Evolutionary conservation across 2,113 vertebrate species (phyloP), one percentile per base, ranked within the genome.

Genomic region (Barbus barbus): DNA sequence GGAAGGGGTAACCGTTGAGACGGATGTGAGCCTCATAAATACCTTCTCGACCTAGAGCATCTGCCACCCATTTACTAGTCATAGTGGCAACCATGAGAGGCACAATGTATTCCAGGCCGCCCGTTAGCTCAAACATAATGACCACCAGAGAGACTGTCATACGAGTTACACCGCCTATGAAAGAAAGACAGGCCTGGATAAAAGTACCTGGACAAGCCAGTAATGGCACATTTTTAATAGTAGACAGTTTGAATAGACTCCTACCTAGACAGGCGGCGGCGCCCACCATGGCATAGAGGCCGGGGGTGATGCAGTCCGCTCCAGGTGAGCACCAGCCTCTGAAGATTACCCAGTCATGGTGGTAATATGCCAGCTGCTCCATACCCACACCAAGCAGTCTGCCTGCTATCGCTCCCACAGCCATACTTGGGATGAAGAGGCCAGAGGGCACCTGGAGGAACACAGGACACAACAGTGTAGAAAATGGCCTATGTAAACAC

Each of bases 31-130:
- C 96, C 3, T 96, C 96, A 2, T 97, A 97, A 69, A 97, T 97
- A 8, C 96, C 96, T 26, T 96, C 96, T 6, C 96, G 90, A 16
- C 96, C 95, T 1, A 96, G 91, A 53, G 96, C 96, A 0, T 97
- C 96, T 0, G 95, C 96, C 83, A 97, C 96, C 96, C 96, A 97
- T 87, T 97, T 97, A 94, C 96, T 97, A 89, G 96, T 97, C 96
- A 97, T 96, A 58, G 95, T 94, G 0, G 96, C 96, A 16, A 96
- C 96, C 96, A 97, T 97, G 83, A 97, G 91, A 36, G 96, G 96
- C 65, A 97, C 96, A 1, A 97, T 97, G 87, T 97, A 97, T 76
- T 97, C 96, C 90, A 97, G 92, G 2, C 96, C 96, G 1, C 96
- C 96, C 0, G 96, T 97, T 9, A 97, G 92, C 85, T 97, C 96